Evolutionary conservation across 2,113 vertebrate species (phyloP), one percentile per base, ranked within the genome.

Genomic region (Neolamprologus ventralis): DNA sequence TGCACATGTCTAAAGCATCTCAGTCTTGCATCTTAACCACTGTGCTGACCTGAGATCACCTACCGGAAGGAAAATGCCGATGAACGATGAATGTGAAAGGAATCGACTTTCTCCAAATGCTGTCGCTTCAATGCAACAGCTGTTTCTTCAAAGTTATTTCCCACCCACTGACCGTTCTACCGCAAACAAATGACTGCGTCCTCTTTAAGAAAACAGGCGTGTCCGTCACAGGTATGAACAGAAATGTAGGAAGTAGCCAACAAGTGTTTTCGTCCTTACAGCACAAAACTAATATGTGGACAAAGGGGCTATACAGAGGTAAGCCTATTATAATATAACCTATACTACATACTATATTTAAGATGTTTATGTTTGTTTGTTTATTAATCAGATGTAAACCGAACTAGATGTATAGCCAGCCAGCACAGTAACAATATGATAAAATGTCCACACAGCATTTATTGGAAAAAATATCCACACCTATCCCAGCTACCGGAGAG

Each of bases 121-220:
- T 7, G 7, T 17, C 21, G 11, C 55, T 5, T 47, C 42, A 26
- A 8, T 11, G 26, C 31, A 42, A 78, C 9, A 31, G 7, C 51
- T 40, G 13, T 42, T 75, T 1, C 42, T 19, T 17, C 40, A 16
- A 26, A 55, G 9, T 21, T 26, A 17, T 13, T 35, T 33, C 7
- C 13, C 21, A 2, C 6, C 49, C 49, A 14, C 10, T 80, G 19
- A 9, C 28, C 3, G 3, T 9, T 26, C 49, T 14, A 7, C 4
- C 3, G 26, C 17, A 47, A 3, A 7, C 2, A 82, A 40, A 37
- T 5, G 31, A 19, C 12, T 9, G 87, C 83, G 37, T 73, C 5
- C 87, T 6, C 93, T 95, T 95, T 96, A 95, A 96, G 93, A 89
- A 10, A 88, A 84, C 85, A 96, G 95, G 95, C 90, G 92, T 40